Evolutionary conservation across 2,888 invertebrate species (phyloP), one percentile per base, ranked within the genome.

Genomic region (Cataglyphis livida): DNA sequence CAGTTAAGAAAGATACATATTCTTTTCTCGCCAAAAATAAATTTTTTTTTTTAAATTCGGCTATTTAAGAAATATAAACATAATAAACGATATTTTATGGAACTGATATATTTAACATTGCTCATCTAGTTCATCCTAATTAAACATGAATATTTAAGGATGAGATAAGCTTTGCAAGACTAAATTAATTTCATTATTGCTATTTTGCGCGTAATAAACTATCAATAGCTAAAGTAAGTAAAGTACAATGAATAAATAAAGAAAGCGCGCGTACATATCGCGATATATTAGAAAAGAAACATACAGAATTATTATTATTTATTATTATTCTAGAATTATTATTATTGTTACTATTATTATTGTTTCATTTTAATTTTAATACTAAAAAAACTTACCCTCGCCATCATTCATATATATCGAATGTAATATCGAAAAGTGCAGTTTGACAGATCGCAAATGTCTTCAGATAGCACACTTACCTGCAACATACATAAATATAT

Each of bases 71-170:
- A 76, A 18, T 38, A 25, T 54, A 4, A 25, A 48, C 12, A 65
- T 65, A 75, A 18, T 25, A 38, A 66, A 66, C 28, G 12, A 54
- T 21, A 21, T 21, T 21, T 21, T 21, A 21, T n/a, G 65, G 3
- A 18, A 18, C 21, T 25, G 25, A 18, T 73, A 18, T 73, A 59
- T 64, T 75, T 79, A 83, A 5, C 3, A 86, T 81, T 38, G 44
- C 48, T 75, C 65, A 48, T 35, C 66, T 48, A 38, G 41, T 38
- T 51, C 44, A 21, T 57, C 70, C 51, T 84, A 79, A 84, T 87
- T 75, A 73, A 82, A 51, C 82, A 71, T 82, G 62, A 81, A 87
- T 82, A 75, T 81, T 87, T 87, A 66, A 86, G 10, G 68, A 41
- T 66, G 38, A 66, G 9, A 54, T 28, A 51, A 5, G 66, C 25